Conservation (phyloP, 2,113 vertebrate genomes). For the Manacus vitellinus region DNA sequence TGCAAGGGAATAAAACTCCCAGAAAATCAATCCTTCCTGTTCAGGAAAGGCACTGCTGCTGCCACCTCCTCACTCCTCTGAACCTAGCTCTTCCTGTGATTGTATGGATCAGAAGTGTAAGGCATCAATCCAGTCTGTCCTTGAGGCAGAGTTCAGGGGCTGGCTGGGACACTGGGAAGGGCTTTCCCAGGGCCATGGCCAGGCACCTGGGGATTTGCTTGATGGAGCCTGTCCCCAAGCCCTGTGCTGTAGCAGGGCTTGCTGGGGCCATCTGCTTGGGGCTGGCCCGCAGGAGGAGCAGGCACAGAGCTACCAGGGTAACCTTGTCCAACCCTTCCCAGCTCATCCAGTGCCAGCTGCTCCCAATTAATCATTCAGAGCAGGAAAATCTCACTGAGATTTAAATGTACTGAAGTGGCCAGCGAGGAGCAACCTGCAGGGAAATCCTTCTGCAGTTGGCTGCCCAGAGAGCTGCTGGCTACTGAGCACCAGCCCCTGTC, state of each 20-base stretch:
- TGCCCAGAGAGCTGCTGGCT: not conserved
- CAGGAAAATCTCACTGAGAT: not conserved
- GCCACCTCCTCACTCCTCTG: not conserved
- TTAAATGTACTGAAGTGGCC: not conserved
- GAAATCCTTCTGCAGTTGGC: not conserved
- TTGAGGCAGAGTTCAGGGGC: not conserved
- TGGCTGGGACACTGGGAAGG: not conserved
- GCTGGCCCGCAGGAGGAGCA: not conserved
- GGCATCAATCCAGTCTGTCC: not conserved
- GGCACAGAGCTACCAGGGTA: accelerated
- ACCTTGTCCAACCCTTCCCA: not conserved
- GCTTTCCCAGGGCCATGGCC: not conserved
- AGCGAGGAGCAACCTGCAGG: not conserved
- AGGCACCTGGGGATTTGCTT: not conserved
- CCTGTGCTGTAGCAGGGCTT: not conserved
- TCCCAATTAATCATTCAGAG: not conserved
- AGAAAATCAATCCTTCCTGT: not conserved
- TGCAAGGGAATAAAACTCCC: not conserved
- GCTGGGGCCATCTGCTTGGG: not conserved
- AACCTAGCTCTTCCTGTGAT: not conserved
- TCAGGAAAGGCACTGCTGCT: not conserved
- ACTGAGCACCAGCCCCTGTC: not conserved
- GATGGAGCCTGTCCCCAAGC: not conserved
- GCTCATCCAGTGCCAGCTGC: not conserved
- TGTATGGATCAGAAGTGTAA: not conserved